A percentile compares a stretch with the other conserved stretches of the same genome.
phyloP scores from a whole-genome alignment of 2,888 invertebrate genomes.

The Lomographa bimaculata region DNA sequence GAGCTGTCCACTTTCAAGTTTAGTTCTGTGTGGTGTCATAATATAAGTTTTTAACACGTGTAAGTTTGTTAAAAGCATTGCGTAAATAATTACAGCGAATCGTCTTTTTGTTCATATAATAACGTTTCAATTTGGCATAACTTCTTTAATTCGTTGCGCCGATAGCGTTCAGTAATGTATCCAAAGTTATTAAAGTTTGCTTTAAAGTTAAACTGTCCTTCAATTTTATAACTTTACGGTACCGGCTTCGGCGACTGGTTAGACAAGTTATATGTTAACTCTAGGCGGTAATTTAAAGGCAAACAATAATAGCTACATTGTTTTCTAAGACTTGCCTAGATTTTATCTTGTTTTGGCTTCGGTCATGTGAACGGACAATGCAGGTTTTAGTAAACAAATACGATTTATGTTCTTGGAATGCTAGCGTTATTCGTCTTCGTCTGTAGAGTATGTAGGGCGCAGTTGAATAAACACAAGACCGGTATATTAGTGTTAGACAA shows the following conservation, averaged over 20 bases:
- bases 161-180: conserved; percentile 15
- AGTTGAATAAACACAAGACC: conserved; percentile 15
- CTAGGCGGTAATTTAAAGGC: conserved; percentile 21
- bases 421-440: conserved; percentile 4
- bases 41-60: conserved; percentile 49
- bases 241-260: conserved; percentile 53
- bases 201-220: conserved; percentile 37
- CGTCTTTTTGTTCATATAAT: conserved; percentile 13
- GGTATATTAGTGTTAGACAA: no score
- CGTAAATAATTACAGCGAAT: conserved; percentile 23
- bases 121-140: conserved; percentile 7
- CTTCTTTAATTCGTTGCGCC: conserved; percentile 10
- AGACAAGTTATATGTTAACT: conserved; percentile 54
- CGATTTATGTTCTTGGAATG: conserved; percentile 20
- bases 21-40: conserved; percentile 72
- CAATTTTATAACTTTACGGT: conserved; percentile 39
- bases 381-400: conserved; percentile 13
- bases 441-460: conserved; percentile 7
- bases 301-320: conserved; percentile 13
- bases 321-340: conserved; percentile 6
- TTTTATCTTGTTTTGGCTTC: conserved; percentile 14
- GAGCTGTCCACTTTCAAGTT: conserved; percentile 72
- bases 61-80: conserved; percentile 13
- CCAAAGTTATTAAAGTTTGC: conserved; percentile 10
- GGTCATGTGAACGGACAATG: conserved; percentile 12